Conservation (phyloP, 2,888 invertebrate species). For the Glyphotaelius pellucidus region DNA sequence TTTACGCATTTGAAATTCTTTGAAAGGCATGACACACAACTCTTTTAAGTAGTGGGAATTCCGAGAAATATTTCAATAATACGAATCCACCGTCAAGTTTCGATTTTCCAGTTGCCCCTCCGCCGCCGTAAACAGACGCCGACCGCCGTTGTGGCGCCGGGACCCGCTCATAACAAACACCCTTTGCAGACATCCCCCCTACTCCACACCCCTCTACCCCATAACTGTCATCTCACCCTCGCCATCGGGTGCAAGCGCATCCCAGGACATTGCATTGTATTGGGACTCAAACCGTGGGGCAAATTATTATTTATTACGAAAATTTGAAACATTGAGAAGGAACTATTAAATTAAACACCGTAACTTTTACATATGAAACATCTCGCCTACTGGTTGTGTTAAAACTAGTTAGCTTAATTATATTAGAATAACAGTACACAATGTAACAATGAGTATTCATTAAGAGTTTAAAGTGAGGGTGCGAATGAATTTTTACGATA, state of each 20-base stretch:
- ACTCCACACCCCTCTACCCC: background rate
- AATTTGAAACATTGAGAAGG: too few relatives aligned
- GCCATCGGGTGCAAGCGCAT: background rate
- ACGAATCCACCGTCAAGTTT: background rate
- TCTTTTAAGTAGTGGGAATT: background rate
- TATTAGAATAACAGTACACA: too few relatives aligned
- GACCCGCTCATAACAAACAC: slow-evolving; percentile 11
- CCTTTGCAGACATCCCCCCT: background rate
- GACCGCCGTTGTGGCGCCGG: slow-evolving; percentile 40
- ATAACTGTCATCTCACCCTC: slow-evolving; percentile 22
- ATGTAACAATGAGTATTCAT: too few relatives aligned
- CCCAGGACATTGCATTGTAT: background rate
- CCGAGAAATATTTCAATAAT: background rate
- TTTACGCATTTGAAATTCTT: background rate
- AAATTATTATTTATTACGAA: background rate
- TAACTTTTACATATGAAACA: too few relatives aligned
- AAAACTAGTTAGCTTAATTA: too few relatives aligned
- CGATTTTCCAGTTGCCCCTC: slow-evolving; percentile 3
- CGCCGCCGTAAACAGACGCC: slow-evolving; percentile 50
- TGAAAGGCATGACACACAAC: background rate
- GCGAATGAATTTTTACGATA: too few relatives aligned
- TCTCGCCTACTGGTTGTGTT: too few relatives aligned
- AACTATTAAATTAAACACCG: too few relatives aligned
- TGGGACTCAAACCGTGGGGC: background rate
- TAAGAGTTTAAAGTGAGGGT: too few relatives aligned